Conservation (phyloP, 2,113 vertebrate genomes). For the Arothron firmamentum region DNA sequence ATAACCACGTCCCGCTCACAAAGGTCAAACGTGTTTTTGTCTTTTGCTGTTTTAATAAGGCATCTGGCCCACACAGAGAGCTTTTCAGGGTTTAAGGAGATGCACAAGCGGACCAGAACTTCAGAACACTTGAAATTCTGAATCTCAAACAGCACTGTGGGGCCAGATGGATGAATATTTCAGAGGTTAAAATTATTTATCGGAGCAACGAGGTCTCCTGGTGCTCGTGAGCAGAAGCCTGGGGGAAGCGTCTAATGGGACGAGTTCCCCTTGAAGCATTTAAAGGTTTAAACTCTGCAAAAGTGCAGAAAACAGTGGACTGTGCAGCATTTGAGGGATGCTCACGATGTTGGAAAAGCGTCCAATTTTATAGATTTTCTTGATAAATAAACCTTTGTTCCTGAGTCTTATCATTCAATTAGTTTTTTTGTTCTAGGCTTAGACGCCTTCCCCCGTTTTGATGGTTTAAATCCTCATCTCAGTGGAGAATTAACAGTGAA, state of each 20-base stretch:
- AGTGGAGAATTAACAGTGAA: slow-evolving; percentile 25
- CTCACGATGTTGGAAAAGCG: neutral
- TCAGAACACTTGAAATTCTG: neutral
- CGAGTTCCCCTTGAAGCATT: too few relatives aligned
- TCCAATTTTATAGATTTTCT: neutral
- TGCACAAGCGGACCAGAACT: neutral
- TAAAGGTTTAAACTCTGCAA: too few relatives aligned
- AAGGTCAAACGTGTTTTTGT: neutral
- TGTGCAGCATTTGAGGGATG: neutral
- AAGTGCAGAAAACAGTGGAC: neutral
- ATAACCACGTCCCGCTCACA: neutral
- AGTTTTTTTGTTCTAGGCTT: neutral
- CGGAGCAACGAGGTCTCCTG: too few relatives aligned
- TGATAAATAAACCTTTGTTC: slow-evolving; percentile 11
- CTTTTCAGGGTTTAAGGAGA: neutral
- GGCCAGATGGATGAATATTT: slow-evolving; percentile 9
- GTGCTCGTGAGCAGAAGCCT: too few relatives aligned
- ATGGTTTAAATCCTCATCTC: slow-evolving; percentile 8
- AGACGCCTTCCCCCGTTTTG: neutral
- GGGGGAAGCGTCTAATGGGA: too few relatives aligned
- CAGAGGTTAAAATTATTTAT: neutral
- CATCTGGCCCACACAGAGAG: neutral
- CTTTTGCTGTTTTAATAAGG: neutral
- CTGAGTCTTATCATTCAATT: neutral
- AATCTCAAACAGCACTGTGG: slow-evolving; percentile 4